Evolutionary conservation across 2,113 vertebrate genomes (phyloP).

Genomic region (Burhinus bistriatus): DNA sequence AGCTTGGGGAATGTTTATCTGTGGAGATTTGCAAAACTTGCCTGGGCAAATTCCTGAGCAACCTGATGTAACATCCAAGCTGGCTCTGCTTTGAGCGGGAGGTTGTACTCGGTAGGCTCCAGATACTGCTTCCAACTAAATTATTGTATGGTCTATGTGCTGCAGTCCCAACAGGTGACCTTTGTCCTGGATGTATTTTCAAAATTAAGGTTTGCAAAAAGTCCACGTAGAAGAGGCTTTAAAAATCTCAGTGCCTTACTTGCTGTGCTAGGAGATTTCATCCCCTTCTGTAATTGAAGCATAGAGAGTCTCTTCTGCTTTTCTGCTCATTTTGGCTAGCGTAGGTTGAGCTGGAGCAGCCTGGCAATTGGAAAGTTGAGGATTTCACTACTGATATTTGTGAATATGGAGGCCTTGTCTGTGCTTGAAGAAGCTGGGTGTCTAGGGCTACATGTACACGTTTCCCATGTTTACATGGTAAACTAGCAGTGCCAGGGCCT

Average conservation of each 20-base stretch:
- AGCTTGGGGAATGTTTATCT: not conserved
- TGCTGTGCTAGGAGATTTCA: not conserved
- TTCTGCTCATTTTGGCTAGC: not conserved
- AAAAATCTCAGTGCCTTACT: not conserved
- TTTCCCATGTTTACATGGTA: not conserved
- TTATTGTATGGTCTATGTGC: not conserved
- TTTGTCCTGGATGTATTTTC: not conserved
- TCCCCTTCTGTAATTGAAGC: not conserved
- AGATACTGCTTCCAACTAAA: not conserved
- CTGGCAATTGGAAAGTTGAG: not conserved
- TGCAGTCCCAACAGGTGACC: accelerated
- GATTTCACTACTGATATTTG: not conserved
- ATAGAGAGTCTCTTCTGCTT: not conserved
- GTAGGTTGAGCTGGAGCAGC: not conserved
- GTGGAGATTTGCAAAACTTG: not conserved
- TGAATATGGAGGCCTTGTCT: not conserved
- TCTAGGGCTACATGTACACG: not conserved
- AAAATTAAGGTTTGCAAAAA: not conserved
- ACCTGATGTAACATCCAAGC: not conserved
- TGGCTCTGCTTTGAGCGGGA: not conserved
- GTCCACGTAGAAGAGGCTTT: not conserved
- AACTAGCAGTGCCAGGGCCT: not conserved
- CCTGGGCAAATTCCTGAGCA: not conserved
- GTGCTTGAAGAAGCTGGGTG: not conserved
- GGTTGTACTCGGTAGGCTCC: not conserved